Evolutionary conservation across 2,797 vertebrate species (phyloP), one percentile per base, ranked within the genome.

Genomic region (Halcyon leucocephala): DNA sequence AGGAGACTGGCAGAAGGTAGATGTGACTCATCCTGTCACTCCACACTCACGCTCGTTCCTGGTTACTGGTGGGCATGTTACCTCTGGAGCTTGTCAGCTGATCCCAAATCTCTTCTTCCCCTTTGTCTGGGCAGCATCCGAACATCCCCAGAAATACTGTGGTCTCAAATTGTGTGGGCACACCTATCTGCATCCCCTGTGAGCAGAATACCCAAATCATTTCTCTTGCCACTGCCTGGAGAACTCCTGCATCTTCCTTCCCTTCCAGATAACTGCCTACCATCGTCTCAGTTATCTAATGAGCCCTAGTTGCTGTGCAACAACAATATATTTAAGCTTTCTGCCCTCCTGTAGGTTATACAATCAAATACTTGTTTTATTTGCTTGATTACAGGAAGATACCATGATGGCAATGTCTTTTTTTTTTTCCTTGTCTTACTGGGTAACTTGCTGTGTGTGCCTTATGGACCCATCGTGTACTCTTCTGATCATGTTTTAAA

Each of bases 101-200:
- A 12, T 26, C 37, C 21, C 49, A 79, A 8, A 57, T 79, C 6
- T 20, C 73, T 57, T 64, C 15, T 33, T 37, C 14, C 15, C 5
- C 16, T 92, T 77, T 52, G 5, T 29, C 70, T 76, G 51, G 39
- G 72, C 28, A 83, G 48, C n/a, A 52, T 22, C 20, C 51, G 65
- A 69, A 57, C 12, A 33, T n/a, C 17, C 62, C 12, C 46, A 51
- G 69, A 84, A 95, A 66, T 7, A 3, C 18, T 54, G 46, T 37
- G 28, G 12, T 62, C 54, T 62, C 54, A 54, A 44, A 12, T 6
- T 0, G 0, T 4, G 19, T 31, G 33, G 16, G 49, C 42, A 7
- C 49, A 69, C 5, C 21, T 11, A 35, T 13, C 17, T 86, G 52
- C 35, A 67, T 31, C 10, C 26, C 7, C 26, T 37, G 15, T 31